Base-by-base conservation (phyloP, 2,113 vertebrate species). In the Tympanuchus pallidicinctus region DNA sequence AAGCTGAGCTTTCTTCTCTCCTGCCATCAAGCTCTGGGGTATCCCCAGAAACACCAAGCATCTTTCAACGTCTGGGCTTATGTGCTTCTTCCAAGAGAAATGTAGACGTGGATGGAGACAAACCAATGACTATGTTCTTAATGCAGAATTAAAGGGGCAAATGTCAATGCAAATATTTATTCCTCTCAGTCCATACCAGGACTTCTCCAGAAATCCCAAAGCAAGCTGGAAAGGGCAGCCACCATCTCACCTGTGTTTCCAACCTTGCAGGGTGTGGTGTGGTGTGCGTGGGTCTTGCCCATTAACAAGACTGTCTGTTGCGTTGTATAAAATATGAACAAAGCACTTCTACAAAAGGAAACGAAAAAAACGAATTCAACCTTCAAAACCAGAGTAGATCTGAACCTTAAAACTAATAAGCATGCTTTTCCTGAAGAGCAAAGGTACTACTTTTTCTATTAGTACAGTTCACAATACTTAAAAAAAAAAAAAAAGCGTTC, bases 21-120 rank as follows among this genome's bases (percentile, higher is more conserved):
- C 65, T 50, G 50, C 36, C n/a, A 38, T 83, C 64, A 32, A 83
- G 64, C 34, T 17, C 75, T 25, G 34, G 19, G 45, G 56, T 70
- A 73, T 61, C 50, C 2, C 38, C 47, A 85, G 85, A n/a, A 59
- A 63, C 45, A 3, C 27, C 25, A 52, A 45, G 45, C 36, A 73
- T 77, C 96, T 94, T 89, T 95, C 85, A 93, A 24, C 77, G 34
- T 71, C 77, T 74, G 45, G 92, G 90, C 75, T 94, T 89, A 87
- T 52, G 82, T 65, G 78, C 84, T 87, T 59, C 64, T 82, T 85
- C 56, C 45, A n/a, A 70, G 85, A 91, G 92, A 73, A n/a, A 0
- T 5, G 75, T 42, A 85, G 93, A 65, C 7, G 20, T 43, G 82
- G n/a, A 48, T 63, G 75, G 92, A 85, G 78, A 61, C 67, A 63